These are phyloP conservation scores for Heliocidaris tuberculata DNA, from an alignment of 35 echinoderm and acorn worm species.

Conservation along the genomic window DNA sequence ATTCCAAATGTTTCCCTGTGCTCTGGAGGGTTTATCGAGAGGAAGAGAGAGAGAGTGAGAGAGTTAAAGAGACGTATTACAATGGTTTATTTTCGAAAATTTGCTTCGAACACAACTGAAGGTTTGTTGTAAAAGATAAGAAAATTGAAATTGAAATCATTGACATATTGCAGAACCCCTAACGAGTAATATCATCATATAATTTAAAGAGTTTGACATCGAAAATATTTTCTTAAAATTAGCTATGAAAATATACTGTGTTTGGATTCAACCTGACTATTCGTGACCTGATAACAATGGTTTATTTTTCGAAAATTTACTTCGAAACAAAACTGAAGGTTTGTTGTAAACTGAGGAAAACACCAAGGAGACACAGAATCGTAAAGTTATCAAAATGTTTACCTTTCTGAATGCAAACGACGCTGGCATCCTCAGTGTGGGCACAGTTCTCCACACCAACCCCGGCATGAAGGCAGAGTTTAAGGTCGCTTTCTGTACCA, in stretches of 20 bases:
- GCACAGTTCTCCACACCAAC: slow-evolving; percentile 28
- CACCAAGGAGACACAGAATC: background rate
- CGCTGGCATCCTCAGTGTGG: slow-evolving; percentile 47
- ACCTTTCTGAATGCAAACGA: slow-evolving; percentile 23
- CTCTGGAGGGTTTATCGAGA: no score
- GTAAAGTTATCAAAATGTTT: background rate
- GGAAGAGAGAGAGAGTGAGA: no score
- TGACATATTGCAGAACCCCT: no score
- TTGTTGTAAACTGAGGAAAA: no score
- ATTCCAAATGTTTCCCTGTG: no score
- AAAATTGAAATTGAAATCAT: no score
- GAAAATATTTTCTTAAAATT: background rate
- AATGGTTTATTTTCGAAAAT: no score
- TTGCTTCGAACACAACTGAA: background rate
- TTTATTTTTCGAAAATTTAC: background rate
- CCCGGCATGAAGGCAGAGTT: background rate
- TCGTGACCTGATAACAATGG: background rate
- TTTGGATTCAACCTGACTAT: no score
- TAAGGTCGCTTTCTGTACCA: slow-evolving; percentile 15
- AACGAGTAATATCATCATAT: no score
- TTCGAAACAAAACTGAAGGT: background rate
- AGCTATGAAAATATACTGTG: background rate
- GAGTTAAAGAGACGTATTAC: no score
- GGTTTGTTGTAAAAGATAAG: no score
- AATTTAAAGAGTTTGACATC: no score